These are phyloP conservation scores for Muntiacus muntjak DNA, from an alignment of 2,113 vertebrate genomes.

Conservation along the genomic window DNA sequence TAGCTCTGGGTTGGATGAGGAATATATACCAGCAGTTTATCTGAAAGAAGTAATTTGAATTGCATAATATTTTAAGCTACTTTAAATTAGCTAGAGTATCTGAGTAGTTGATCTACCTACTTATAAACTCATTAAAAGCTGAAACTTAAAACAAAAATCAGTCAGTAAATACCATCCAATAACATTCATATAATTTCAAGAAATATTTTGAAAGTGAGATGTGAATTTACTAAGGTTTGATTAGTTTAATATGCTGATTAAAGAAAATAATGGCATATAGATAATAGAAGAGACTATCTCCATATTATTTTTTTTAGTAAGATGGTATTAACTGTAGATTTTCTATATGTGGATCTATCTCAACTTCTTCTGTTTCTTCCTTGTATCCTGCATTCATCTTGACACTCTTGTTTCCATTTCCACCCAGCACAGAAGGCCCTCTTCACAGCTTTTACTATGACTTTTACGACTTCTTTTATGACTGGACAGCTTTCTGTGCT, in stretches of 20 bases:
- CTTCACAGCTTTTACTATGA: neutral
- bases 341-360: neutral
- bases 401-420: neutral
- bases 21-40: neutral
- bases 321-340: neutral
- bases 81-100: neutral
- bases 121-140: neutral
- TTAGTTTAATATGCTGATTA: neutral
- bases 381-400: neutral
- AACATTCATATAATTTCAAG: neutral
- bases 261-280: neutral
- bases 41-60: neutral
- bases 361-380: neutral
- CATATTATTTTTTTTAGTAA: neutral
- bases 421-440: neutral
- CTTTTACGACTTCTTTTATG: rapidly evolving
- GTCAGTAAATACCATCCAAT: neutral
- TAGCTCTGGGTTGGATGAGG: neutral
- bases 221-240: neutral
- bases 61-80: neutral
- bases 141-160: neutral
- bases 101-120: neutral
- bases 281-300: neutral
- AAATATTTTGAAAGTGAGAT: neutral
- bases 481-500: neutral